phyloP scores from a whole-genome alignment of 2,797 vertebrate genomes.

The Synanceia verrucosa region DNA sequence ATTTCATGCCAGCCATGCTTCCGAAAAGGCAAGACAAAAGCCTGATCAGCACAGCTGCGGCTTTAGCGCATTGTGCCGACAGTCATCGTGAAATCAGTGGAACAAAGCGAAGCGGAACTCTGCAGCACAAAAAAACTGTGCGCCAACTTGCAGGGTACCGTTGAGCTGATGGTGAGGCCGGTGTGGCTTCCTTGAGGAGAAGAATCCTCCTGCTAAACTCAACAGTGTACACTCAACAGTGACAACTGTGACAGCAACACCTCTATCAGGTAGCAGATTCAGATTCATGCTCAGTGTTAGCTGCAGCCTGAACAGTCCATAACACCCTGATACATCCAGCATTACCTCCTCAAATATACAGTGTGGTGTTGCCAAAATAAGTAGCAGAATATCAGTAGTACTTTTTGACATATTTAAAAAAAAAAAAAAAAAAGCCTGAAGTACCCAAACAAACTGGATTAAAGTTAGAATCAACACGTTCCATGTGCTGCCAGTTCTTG shows the following conservation, averaged over 20 bases:
- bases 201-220: constrained; percentile 1
- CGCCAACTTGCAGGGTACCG: not conserved
- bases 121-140: constrained; percentile 29
- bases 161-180: not conserved
- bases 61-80: constrained; percentile 60
- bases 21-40: constrained; percentile 71
- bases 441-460: too few species aligned
- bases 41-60: constrained; percentile 64
- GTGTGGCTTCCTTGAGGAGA: not conserved
- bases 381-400: too few species aligned
- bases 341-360: not conserved
- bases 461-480: constrained; percentile 43
- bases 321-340: not conserved
- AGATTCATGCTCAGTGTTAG: not conserved
- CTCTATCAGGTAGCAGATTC: not conserved
- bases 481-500: constrained; percentile 18
- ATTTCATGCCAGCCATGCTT: constrained; percentile 68
- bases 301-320: not conserved
- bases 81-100: constrained; percentile 69
- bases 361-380: not conserved
- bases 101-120: constrained; percentile 61
- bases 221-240: too few species aligned
- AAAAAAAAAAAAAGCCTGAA: not conserved
- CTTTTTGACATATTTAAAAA: too few species aligned
- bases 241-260: not conserved